Evolutionary conservation across 2,888 invertebrate species (phyloP), one percentile per base, ranked within the genome.

Genomic region (Drepana falcataria): DNA sequence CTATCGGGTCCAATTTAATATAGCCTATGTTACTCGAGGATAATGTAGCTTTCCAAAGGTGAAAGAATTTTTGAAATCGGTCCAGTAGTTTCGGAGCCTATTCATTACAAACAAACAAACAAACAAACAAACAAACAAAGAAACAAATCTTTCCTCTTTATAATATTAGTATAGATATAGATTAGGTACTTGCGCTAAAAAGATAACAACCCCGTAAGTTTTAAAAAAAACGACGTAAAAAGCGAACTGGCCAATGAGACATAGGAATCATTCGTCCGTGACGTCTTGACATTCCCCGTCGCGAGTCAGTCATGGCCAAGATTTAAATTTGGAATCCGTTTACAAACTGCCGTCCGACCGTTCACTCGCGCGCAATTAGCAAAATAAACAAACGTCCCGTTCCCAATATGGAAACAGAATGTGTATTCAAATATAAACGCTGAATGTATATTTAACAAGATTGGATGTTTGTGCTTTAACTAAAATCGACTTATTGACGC

Each of bases 291-390:
- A 87, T 88, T 85, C 87, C 87, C 57, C 68, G 78, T 73, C 76
- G 74, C 70, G 72, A 61, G 67, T 66, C 73, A 65, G 69, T 75
- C 81, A 77, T 72, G 77, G 86, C 83, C 87, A 82, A 80, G 73
- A 80, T 83, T 83, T 85, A 87, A 79, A 79, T 84, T 87, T 87
- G 82, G 88, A 85, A 77, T 76, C 69, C 61, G 77, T 83, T 77
- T 79, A 79, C 77, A 77, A 78, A 77, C 6, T 75, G 66, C 65
- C 58, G 57, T 64, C 62, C 66, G 51, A 33, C 41, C 51, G 51
- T 51, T 40, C 51, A 51, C 51, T 51, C 51, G 71, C 69, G 75
- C 78, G 79, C 79, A 83, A 83, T 82, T 79, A 85, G 77, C 69
- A 70, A 71, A 71, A 70, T 69, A 81, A 79, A 81, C 77, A 79